Evolutionary conservation across 2,113 vertebrate species (phyloP).

Genomic region (Engystomops pustulosus): DNA sequence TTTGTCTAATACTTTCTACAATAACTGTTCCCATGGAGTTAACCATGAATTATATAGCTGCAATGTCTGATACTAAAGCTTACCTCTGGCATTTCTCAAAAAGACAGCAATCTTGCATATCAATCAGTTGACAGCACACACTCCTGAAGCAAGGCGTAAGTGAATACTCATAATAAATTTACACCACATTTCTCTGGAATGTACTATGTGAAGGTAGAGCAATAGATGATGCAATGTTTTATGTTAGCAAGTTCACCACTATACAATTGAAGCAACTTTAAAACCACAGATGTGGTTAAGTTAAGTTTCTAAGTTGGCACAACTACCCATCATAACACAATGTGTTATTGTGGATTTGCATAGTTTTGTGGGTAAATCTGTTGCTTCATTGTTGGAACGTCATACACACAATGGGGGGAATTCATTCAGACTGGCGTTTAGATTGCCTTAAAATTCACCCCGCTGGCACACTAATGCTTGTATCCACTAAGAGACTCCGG

Average conservation of each 20-base stretch:
- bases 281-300: background rate
- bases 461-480: no score
- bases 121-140: background rate
- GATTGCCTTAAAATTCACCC: no score
- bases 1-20: background rate
- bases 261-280: background rate
- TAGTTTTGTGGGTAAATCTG: background rate
- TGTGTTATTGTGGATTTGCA: background rate
- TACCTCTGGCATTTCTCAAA: background rate
- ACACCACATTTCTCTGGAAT: background rate
- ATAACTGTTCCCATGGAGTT: no score
- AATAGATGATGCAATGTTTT: background rate
- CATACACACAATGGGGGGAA: no score
- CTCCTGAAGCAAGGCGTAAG: conserved; percentile 3
- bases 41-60: no score
- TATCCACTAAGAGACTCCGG: no score
- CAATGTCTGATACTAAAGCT: background rate
- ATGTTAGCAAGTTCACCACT: background rate
- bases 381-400: background rate
- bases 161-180: background rate
- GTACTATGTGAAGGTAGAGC: background rate
- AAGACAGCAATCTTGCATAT: background rate
- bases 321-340: background rate
- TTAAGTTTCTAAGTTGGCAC: background rate
- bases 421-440: no score